These are phyloP conservation scores for Melanostigma gelatinosum DNA, from an alignment of 2,113 vertebrate genomes.

Conservation along the genomic window DNA sequence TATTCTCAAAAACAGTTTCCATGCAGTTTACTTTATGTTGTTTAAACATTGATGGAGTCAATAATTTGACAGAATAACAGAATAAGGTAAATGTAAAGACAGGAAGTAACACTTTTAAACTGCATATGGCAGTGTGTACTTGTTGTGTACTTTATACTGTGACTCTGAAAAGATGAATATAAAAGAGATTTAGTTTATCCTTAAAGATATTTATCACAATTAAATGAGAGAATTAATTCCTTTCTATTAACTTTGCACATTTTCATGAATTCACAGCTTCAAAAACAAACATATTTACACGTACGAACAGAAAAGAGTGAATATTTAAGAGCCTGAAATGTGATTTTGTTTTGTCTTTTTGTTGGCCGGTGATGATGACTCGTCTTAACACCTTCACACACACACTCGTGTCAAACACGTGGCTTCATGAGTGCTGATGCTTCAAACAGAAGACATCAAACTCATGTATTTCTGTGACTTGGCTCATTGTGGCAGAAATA, in stretches of 20 bases:
- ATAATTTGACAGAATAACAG: too few relatives aligned
- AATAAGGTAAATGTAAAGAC: too few relatives aligned
- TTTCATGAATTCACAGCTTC: background rate
- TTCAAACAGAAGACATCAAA: background rate
- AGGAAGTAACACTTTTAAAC: too few relatives aligned
- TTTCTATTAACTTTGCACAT: constrained; percentile 1
- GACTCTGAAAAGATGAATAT: too few relatives aligned
- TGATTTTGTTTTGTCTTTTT: background rate
- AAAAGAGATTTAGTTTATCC: background rate
- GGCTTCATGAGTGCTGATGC: constrained; percentile 16
- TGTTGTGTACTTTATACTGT: too few relatives aligned
- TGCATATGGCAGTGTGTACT: too few relatives aligned
- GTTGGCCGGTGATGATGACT: constrained; percentile 48
- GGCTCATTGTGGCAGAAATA: background rate
- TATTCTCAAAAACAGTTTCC: too few relatives aligned
- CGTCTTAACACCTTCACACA: constrained; percentile 5
- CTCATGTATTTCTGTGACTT: constrained; percentile 16
- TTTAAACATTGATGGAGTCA: too few relatives aligned
- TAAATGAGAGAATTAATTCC: background rate
- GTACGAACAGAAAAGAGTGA: background rate
- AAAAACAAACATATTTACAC: background rate
- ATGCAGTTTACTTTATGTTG: too few relatives aligned
- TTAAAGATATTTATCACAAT: background rate
- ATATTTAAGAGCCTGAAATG: background rate
- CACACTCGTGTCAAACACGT: constrained; percentile 28